These are phyloP conservation scores for Nebria ingens DNA, from an alignment of 1,140 invertebrate genomes.

Conservation along the genomic window DNA sequence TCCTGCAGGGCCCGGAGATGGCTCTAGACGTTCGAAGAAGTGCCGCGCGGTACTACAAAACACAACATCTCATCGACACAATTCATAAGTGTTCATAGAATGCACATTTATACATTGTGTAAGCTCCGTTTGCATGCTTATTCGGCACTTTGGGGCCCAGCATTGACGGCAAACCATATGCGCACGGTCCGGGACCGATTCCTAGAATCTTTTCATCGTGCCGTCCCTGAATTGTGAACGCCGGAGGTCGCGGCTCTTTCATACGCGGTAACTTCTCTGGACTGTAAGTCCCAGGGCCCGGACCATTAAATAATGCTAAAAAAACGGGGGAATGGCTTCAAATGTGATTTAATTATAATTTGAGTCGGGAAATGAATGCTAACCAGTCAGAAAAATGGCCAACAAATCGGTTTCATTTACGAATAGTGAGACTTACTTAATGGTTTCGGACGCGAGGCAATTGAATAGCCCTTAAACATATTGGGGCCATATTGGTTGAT, in stretches of 20 bases:
- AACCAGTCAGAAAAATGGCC: too few species aligned
- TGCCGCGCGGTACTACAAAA: conserved; percentile 19
- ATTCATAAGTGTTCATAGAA: not conserved
- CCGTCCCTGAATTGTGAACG: conserved; percentile 43
- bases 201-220: conserved; percentile 33
- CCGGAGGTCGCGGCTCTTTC: conserved; percentile 37
- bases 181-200: conserved; percentile 47
- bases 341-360: too few species aligned
- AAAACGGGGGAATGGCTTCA: too few species aligned
- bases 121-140: conserved; percentile 33
- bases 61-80: too few species aligned
- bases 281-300: conserved; percentile 46
- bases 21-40: conserved; percentile 13
- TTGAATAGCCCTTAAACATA: conserved; percentile 36
- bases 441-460: conserved; percentile 21
- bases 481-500: conserved; percentile 37
- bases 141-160: conserved; percentile 32
- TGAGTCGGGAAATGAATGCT: too few species aligned
- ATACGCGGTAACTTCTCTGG: conserved; percentile 38
- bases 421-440: conserved; percentile 19
- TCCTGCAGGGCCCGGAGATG: conserved; percentile 46
- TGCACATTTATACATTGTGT: conserved; percentile 35
- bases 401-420: too few species aligned
- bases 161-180: conserved; percentile 39
- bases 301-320: conserved; percentile 28